A percentile compares a stretch with the other conserved stretches of the same genome.
phyloP scores from a whole-genome alignment of 2,888 invertebrate genomes.

The Timema podura region DNA sequence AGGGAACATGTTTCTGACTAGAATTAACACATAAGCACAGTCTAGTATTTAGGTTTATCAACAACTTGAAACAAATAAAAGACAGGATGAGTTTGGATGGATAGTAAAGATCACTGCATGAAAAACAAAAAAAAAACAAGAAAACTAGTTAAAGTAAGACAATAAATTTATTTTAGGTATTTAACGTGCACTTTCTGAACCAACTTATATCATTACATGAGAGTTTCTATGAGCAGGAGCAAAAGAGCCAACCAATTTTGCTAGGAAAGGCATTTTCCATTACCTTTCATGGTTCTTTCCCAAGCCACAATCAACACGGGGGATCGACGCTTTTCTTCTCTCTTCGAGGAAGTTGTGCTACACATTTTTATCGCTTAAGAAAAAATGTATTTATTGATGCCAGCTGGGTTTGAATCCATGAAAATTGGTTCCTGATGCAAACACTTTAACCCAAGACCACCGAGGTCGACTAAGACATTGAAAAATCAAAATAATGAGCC shows the following conservation, averaged over 20 bases:
- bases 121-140: not conserved
- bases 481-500: too few species aligned
- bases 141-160: not conserved
- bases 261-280: too few species aligned
- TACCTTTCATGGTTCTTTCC: not conserved
- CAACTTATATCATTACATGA: too few species aligned
- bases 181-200: too few species aligned
- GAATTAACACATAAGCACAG: constrained; percentile 28
- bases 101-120: not conserved
- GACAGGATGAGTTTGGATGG: too few species aligned
- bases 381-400: not conserved
- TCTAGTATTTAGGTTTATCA: too few species aligned
- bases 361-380: not conserved
- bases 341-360: not conserved
- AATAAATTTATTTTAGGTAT: too few species aligned
- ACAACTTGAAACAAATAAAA: too few species aligned
- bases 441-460: not conserved
- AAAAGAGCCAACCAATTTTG: too few species aligned
- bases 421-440: not conserved
- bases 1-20: constrained; percentile 77
- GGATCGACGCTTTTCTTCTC: not conserved
- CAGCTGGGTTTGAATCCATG: too few species aligned
- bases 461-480: too few species aligned
- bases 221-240: too few species aligned
- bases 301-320: not conserved